phyloP scores from a whole-genome alignment of 2,113 vertebrate species.

The Rhinolophus sinicus region DNA sequence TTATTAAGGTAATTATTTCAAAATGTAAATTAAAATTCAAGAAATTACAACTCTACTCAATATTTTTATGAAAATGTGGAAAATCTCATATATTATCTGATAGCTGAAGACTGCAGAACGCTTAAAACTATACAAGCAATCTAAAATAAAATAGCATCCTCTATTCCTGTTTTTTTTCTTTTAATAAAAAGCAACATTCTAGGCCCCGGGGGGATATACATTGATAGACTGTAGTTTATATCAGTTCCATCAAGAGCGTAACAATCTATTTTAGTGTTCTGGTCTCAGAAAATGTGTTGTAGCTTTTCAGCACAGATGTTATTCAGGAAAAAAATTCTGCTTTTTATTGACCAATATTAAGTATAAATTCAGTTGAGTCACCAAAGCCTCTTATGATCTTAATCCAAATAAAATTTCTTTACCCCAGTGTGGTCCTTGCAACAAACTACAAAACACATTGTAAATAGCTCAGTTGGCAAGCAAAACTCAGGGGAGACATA shows the following conservation, averaged over 20 bases:
- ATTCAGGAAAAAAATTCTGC: constrained; percentile 48
- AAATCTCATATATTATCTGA: neutral
- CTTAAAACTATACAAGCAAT: neutral
- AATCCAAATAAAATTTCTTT: constrained; percentile 76
- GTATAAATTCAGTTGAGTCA: constrained; percentile 70
- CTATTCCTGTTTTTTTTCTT: neutral
- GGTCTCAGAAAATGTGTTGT: constrained; percentile 51
- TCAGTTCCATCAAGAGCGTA: neutral
- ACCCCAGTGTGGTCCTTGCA: constrained; percentile 69
- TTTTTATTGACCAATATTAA: constrained; percentile 75
- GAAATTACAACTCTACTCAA: neutral
- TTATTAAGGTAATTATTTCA: constrained; percentile 25
- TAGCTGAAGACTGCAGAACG: neutral
- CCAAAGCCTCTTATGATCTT: constrained; percentile 72
- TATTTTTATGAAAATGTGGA: neutral
- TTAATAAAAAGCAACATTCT: constrained; percentile 32
- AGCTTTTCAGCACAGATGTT: constrained; percentile 75
- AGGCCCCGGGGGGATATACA: neutral
- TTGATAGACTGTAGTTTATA: neutral
- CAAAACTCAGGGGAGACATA: constrained; percentile 53
- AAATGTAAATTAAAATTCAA: constrained; percentile 46
- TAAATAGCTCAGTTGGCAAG: constrained; percentile 73
- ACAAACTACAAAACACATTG: constrained; percentile 73
- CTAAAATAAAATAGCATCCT: neutral
- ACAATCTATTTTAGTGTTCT: constrained; percentile 47